Evolutionary conservation across 2,888 invertebrate genomes (phyloP), one percentile per base, ranked within the genome.

Genomic region (Heliconius erato): DNA sequence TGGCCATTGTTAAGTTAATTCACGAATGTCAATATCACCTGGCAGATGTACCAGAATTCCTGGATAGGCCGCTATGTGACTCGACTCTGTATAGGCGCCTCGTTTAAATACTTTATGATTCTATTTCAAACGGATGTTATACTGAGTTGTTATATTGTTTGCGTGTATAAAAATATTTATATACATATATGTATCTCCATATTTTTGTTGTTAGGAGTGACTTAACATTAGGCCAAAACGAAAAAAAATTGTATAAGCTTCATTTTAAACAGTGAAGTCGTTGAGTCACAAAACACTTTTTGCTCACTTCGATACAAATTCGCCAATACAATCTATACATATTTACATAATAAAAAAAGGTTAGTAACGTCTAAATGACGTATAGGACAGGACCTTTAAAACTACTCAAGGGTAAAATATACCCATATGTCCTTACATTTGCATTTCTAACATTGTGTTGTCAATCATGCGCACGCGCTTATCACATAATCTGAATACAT

Each of bases 381-480:
- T 23, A 68, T 44, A 35, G 35, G 26, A 49, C 72, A 49, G 67
- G 28, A 35, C 44, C 19, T 79, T 67, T 79, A 79, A 84, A 80
- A 82, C 69, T 49, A 49, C 74, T 49, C 65, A 74, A 77, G 74
- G 80, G 78, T 79, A 80, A 74, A 65, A 79, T 71, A 26, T 32
- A 78, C 54, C 78, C 79, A 80, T 76, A 77, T 81, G 81, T 82
- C 84, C 79, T 80, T 35, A 68, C 85, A 92, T 93, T 93, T 88
- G 89, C 93, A 93, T 93, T 90, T 90, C 89, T 90, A 91, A 91
- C 93, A 94, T 94, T 94, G 94, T 94, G 84, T 90, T 93, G 94
- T 93, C 94, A 93, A 92, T 94, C 94, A 94, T 87, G 89, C 91
- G 91, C 92, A 92, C 91, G 91, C 87, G 83, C 86, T 85, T 90